phyloP scores from a whole-genome alignment of 2,113 vertebrate species.

The Gambusia holbrooki region DNA sequence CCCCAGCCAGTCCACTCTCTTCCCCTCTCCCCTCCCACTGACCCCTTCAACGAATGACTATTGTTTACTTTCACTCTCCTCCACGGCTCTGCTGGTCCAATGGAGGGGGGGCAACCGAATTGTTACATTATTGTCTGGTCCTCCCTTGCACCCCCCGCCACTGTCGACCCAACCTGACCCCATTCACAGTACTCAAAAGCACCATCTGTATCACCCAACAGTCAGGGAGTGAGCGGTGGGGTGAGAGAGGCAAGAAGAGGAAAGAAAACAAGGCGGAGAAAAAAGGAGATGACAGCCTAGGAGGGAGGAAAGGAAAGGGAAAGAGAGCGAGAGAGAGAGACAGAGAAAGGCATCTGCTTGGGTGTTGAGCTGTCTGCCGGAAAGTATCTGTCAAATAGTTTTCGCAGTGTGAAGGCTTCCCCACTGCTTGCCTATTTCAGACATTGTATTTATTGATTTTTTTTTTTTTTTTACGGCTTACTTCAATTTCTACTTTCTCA shows the following conservation, averaged over 20 bases:
- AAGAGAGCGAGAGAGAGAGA: slow-evolving; percentile 37
- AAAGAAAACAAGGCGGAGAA: slow-evolving; percentile 66
- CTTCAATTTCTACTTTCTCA: slow-evolving; percentile 58
- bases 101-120: slow-evolving; percentile 73
- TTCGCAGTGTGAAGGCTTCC: slow-evolving; percentile 69
- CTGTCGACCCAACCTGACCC: slow-evolving; percentile 79
- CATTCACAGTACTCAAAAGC: slow-evolving; percentile 82
- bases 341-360: slow-evolving; percentile 62
- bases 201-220: slow-evolving; percentile 86
- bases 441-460: slow-evolving; percentile 72
- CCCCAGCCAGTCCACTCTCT: slow-evolving; percentile 27
- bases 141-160: slow-evolving; percentile 61
- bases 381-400: slow-evolving; percentile 75
- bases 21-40: slow-evolving; percentile 66
- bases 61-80: slow-evolving; percentile 83
- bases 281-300: slow-evolving; percentile 61
- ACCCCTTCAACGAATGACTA: slow-evolving; percentile 69
- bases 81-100: slow-evolving; percentile 73
- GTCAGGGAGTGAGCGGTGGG: slow-evolving; percentile 72
- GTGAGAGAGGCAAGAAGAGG: slow-evolving; percentile 61
- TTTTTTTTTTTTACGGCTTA: slow-evolving; percentile 70
- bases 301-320: slow-evolving; percentile 50
- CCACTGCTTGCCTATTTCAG: slow-evolving; percentile 67
- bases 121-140: slow-evolving; percentile 84
- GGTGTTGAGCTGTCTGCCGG: slow-evolving; percentile 67